These are phyloP conservation scores for Festucalex cinctus DNA, from an alignment of 2,113 vertebrate genomes.

Conservation along the genomic window DNA sequence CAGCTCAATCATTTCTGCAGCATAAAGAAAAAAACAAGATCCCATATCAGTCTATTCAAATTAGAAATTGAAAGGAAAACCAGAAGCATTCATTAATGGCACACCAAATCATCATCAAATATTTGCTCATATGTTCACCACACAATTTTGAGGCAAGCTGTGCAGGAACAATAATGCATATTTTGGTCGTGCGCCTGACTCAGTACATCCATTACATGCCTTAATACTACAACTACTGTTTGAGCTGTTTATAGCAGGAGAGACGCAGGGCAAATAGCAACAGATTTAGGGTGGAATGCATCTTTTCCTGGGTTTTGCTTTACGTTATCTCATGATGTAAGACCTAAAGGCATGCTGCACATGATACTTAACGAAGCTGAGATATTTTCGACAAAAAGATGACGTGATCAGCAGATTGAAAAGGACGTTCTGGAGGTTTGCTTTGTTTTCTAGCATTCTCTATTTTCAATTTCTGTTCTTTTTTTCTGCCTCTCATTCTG, in stretches of 20 bases:
- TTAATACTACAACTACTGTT: constrained; percentile 10
- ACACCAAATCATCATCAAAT: neutral
- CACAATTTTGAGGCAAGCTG: constrained; percentile 16
- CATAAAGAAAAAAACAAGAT: neutral
- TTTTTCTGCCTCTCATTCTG: constrained; percentile 10
- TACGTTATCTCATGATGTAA: constrained; percentile 15
- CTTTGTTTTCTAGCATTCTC: neutral
- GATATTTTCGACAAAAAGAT: constrained; percentile 2
- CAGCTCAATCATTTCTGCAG: constrained; percentile 2
- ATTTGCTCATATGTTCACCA: neutral
- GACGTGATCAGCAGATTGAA: constrained; percentile 4
- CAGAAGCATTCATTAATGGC: neutral
- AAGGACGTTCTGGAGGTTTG: neutral
- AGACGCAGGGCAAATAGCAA: constrained; percentile 25
- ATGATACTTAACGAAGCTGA: constrained; percentile 8
- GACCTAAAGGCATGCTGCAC: neutral
- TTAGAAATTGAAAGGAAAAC: neutral
- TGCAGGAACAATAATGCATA: constrained; percentile 32
- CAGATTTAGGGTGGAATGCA: constrained; percentile 18
- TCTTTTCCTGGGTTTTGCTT: constrained; percentile 21
- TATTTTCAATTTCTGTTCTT: constrained; percentile 16
- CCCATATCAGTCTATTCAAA: neutral
- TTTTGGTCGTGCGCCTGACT: constrained; percentile 35
- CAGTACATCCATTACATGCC: constrained; percentile 49
- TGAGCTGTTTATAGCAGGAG: constrained; percentile 34